A percentile compares a stretch with the other conserved stretches of the same genome.
phyloP scores from a whole-genome alignment of 2,797 vertebrate species.

The Alosa sapidissima region DNA sequence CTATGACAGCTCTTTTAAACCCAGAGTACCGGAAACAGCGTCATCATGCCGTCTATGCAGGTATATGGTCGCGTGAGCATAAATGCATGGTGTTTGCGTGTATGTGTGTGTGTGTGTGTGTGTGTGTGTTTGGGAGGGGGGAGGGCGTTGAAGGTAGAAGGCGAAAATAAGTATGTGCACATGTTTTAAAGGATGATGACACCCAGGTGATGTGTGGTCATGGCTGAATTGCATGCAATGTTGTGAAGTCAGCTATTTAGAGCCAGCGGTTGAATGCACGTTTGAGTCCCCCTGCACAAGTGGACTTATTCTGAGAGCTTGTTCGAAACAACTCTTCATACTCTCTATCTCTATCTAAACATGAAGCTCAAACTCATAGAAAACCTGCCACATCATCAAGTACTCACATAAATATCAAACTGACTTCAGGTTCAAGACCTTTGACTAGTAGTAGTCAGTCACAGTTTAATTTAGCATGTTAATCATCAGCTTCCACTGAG shows the following conservation, averaged over 20 bases:
- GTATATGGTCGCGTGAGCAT: not conserved
- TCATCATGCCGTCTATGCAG: not conserved
- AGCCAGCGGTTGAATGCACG: not conserved
- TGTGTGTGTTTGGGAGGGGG: not conserved
- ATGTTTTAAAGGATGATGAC: not conserved
- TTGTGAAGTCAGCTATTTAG: not conserved
- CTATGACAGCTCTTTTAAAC: not conserved
- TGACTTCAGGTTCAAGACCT: not conserved
- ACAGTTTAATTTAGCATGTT: not conserved
- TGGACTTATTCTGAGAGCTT: not conserved
- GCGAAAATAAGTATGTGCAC: constrained; percentile 16
- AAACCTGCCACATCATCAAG: no score
- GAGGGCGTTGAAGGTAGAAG: not conserved
- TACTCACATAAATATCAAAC: not conserved
- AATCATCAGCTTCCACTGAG: not conserved
- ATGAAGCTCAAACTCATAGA: not conserved
- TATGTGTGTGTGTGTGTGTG: not conserved
- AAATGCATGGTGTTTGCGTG: not conserved
- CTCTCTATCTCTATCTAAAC: not conserved
- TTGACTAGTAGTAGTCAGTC: not conserved
- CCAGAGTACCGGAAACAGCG: not conserved
- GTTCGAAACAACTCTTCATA: no score
- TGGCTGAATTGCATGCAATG: not conserved
- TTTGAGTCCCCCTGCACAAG: constrained; percentile 7
- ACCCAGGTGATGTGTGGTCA: not conserved